Base-by-base conservation (phyloP, 1,140 invertebrate species). In the Chlorops oryzae region DNA sequence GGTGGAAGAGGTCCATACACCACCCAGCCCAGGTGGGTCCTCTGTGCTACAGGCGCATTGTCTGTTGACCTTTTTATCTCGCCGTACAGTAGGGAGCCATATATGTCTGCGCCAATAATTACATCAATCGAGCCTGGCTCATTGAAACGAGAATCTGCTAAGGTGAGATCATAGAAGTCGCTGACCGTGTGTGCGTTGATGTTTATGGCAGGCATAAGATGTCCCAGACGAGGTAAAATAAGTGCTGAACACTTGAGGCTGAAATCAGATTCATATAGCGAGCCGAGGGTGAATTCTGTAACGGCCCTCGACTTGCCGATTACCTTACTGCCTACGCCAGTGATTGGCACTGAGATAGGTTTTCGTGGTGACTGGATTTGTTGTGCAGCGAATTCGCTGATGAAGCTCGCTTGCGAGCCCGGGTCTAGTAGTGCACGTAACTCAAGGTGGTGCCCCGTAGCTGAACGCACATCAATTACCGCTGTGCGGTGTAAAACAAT, bases 61-160 rank as follows among this genome's bases (percentile, higher is more conserved):
- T 7, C 18, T 7, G 38, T 7, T n/a, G 39, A 18, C 5, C 22
- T n/a, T 18, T 17, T 5, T 13, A 41, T 41, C 20, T 41, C 39
- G 22, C 39, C 39, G 13, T 20, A 12, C 20, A 41, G 22, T 6
- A 41, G 39, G 13, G 22, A 22, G 20, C 28, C 17, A 34, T 28
- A 47, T 23, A 37, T 12, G 4, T 47, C 28, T 3, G 32, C 32
- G 7, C 45, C 45, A 20, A 47, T 21, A n/a, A 47, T 47, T 17
- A 47, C 45, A 23, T 47, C 45, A 13, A 35, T 24, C 20, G 45
- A 47, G 3, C 45, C 32, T 21, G 45, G 45, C 21, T 47, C 45
- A 13, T 18, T 10, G n/a, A 37, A 47, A 13, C 37, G 20, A 9
- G 45, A 34, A 24, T 47, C 39, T 5, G 39, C 39, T 20, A 41